Evolutionary conservation across 2,797 vertebrate species (phyloP).

Genomic region (Tokudaia tokunoshimensis): DNA sequence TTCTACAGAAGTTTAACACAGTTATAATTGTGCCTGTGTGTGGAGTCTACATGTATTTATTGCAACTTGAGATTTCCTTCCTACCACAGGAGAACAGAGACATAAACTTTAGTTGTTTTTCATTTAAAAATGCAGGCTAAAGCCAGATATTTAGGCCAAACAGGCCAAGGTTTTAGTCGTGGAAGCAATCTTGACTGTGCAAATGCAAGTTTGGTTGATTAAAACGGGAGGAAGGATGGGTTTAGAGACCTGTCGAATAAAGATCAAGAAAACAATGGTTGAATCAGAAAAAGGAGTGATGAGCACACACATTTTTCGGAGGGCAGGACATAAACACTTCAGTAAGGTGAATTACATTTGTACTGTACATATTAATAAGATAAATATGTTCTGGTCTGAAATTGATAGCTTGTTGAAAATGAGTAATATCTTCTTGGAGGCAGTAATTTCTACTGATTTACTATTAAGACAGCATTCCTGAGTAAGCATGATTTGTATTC

Average conservation of each 20-base stretch:
- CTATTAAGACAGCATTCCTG: conserved; percentile 75
- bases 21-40: background rate
- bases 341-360: conserved; percentile 69
- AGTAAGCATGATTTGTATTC: conserved; percentile 77
- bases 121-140: conserved; percentile 13
- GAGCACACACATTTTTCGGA: background rate
- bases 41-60: conserved; percentile 7
- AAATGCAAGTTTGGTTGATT: conserved; percentile 1
- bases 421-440: conserved; percentile 70
- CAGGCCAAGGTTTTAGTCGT: background rate
- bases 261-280: background rate
- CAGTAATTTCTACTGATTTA: conserved; percentile 82
- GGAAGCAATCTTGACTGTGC: background rate
- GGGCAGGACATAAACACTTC: conserved; percentile 64
- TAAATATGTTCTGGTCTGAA: conserved; percentile 76
- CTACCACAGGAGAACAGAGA: background rate
- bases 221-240: background rate
- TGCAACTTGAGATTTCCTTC: conserved; percentile 24
- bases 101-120: background rate
- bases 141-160: background rate
- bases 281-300: background rate
- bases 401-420: conserved; percentile 76
- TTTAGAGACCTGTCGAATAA: background rate
- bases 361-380: conserved; percentile 79
- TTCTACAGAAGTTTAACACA: background rate